phyloP scores from a whole-genome alignment of 2,888 invertebrate species.

The Pyrgus malvae region DNA sequence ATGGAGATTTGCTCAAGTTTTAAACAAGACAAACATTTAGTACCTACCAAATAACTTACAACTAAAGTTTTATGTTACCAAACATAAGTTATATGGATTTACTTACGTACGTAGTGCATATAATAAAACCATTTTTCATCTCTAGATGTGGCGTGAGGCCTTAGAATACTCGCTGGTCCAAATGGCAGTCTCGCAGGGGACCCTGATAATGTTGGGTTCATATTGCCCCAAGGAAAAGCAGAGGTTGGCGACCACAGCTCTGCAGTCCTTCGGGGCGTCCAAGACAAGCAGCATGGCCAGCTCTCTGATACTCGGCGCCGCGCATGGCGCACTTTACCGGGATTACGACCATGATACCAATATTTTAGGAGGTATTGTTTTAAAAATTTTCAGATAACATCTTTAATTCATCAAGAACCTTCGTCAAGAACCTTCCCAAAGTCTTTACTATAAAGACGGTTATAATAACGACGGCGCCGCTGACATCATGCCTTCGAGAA shows the following conservation, averaged over 20 bases:
- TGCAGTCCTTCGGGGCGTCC: constrained; percentile 53
- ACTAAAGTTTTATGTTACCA: too few species aligned
- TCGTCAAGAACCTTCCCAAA: too few species aligned
- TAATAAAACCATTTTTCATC: background rate
- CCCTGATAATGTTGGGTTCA: constrained; percentile 65
- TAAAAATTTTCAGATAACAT: too few species aligned
- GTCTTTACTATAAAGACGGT: too few species aligned
- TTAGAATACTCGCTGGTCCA: constrained; percentile 65
- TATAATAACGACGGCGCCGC: too few species aligned
- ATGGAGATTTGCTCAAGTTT: too few species aligned
- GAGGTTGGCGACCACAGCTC: constrained; percentile 50
- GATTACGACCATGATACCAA: constrained; percentile 61
- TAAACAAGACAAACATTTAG: too few species aligned
- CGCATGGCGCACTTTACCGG: constrained; percentile 56
- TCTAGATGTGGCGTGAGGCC: constrained; percentile 71
- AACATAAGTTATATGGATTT: too few species aligned
- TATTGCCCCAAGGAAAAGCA: constrained; percentile 59
- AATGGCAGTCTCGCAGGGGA: constrained; percentile 64
- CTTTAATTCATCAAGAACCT: too few species aligned
- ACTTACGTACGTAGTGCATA: background rate
- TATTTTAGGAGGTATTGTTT: constrained; percentile 57
- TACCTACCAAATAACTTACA: too few species aligned
- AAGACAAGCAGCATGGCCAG: constrained; percentile 53
- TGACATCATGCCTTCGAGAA: too few species aligned
- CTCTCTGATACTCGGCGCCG: constrained; percentile 58